phyloP scores from a whole-genome alignment of 2,888 invertebrate genomes.

The Deroplatys truncata region DNA sequence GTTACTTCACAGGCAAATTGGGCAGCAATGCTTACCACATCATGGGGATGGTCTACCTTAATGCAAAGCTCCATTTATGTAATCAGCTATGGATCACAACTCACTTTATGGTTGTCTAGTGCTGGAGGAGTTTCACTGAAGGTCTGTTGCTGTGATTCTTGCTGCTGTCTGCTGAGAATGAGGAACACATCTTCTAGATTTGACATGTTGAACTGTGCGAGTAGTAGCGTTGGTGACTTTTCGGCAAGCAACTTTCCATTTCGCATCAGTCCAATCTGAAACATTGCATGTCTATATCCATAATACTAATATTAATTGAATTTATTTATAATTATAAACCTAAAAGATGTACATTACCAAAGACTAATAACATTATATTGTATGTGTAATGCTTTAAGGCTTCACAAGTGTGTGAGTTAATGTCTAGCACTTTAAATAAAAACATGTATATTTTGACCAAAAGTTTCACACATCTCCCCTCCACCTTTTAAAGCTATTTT shows the following conservation, averaged over 20 bases:
- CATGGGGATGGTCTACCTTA: too few relatives aligned
- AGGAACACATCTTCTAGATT: constrained; percentile 87
- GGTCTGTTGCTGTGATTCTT: constrained; percentile 24
- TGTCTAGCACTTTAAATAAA: too few relatives aligned
- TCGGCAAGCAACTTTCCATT: constrained; percentile 82
- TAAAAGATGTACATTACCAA: too few relatives aligned
- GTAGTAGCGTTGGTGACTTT: constrained; percentile 69
- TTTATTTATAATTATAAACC: too few relatives aligned
- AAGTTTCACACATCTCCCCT: too few relatives aligned
- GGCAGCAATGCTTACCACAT: too few relatives aligned
- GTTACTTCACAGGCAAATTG: too few relatives aligned
- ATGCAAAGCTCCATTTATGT: too few relatives aligned
- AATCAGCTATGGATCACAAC: background rate
- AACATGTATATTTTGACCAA: too few relatives aligned
- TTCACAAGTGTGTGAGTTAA: too few relatives aligned
- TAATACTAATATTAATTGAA: background rate
- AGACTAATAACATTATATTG: background rate
- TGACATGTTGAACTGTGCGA: constrained; percentile 63
- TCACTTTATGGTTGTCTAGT: background rate
- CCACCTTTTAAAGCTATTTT: too few relatives aligned
- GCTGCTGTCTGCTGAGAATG: constrained; percentile 65
- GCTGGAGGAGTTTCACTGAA: background rate
- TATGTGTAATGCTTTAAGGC: background rate
- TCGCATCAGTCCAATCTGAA: constrained; percentile 84
- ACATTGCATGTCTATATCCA: constrained; percentile 1